A percentile compares a stretch with the other conserved stretches of the same genome.
Evolutionary conservation across 1,140 invertebrate genomes (phyloP).

Genomic region (Aphaenogaster ashmeadi): DNA sequence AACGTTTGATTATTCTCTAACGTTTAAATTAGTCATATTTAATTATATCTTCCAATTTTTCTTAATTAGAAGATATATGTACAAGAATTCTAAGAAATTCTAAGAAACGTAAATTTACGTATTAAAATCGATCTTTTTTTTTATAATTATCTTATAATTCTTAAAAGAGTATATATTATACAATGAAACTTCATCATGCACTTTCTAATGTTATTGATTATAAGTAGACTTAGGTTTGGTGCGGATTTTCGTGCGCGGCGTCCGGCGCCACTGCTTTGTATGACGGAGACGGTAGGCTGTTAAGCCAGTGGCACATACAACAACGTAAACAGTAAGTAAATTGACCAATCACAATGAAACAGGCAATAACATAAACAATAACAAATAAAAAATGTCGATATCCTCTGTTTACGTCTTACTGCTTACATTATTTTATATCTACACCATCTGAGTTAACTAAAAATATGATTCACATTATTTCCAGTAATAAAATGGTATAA

Average conservation of each 20-base stretch:
- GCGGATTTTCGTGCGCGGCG: too few relatives aligned
- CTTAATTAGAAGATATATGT: neutral
- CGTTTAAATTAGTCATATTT: neutral
- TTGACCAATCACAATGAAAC: too few relatives aligned
- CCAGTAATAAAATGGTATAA: too few relatives aligned
- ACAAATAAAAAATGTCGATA: too few relatives aligned
- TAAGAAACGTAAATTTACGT: neutral
- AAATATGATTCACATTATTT: too few relatives aligned
- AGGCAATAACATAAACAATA: too few relatives aligned
- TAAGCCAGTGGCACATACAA: too few relatives aligned
- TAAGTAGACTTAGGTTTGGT: neutral
- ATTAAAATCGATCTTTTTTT: neutral
- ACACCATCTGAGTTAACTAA: too few relatives aligned
- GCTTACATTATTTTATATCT: neutral
- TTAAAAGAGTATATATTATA: neutral
- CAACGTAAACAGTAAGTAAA: too few relatives aligned
- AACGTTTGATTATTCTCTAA: neutral
- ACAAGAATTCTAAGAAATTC: slow-evolving; percentile 5
- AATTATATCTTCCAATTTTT: neutral
- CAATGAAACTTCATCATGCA: neutral
- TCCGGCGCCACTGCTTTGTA: too few relatives aligned
- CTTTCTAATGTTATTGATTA: neutral
- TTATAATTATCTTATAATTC: neutral
- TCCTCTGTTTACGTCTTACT: too few relatives aligned
- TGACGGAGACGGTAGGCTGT: too few relatives aligned